Evolutionary conservation across 2,888 invertebrate genomes (phyloP).

Genomic region (Harmothoe impar): DNA sequence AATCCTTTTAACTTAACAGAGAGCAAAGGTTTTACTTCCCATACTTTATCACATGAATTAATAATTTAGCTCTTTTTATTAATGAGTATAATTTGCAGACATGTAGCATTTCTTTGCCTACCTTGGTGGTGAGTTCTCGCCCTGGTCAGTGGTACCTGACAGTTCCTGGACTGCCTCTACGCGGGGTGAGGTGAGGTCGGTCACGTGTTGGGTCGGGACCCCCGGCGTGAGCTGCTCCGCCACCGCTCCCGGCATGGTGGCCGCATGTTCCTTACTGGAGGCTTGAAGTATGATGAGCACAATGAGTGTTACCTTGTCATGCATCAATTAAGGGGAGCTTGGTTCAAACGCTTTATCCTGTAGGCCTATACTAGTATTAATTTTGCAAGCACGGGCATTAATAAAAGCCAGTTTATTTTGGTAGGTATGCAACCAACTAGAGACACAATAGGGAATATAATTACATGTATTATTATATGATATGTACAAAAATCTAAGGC

Average conservation of each 20-base stretch:
- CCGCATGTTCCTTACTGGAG: neutral
- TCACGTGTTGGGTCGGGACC: neutral
- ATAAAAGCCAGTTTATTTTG: neutral
- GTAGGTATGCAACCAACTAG: no score
- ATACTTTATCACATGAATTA: no score
- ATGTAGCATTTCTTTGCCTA: no score
- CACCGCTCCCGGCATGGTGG: slow-evolving; percentile 26
- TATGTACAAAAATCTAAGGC: no score
- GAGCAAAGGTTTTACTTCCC: no score
- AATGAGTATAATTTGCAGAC: no score
- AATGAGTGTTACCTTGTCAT: neutral
- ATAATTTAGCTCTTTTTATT: no score
- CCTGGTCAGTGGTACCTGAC: neutral
- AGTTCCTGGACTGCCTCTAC: neutral
- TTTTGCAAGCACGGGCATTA: neutral
- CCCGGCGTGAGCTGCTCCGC: neutral
- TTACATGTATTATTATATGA: neutral
- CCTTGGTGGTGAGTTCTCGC: neutral
- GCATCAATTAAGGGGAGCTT: neutral
- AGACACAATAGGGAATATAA: neutral
- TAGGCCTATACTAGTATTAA: neutral
- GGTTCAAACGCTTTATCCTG: neutral
- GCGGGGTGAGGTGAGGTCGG: neutral
- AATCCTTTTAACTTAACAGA: no score
- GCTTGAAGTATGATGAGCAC: neutral